Conservation (phyloP, 1,140 invertebrate genomes). For the Phthorimaea operculella region DNA sequence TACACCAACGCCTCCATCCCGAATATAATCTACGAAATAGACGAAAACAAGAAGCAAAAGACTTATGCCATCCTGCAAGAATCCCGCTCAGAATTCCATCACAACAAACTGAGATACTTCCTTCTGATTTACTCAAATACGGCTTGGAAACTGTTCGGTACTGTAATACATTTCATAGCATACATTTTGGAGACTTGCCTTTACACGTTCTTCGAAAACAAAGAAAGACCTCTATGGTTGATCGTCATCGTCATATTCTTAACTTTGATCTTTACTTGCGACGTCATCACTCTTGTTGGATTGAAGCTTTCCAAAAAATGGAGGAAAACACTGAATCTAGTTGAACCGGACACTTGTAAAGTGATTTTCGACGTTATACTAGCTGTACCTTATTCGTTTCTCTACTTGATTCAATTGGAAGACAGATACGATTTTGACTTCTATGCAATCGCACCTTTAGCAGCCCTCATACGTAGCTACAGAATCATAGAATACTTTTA, state of each 20-base stretch:
- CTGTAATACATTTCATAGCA: constrained; percentile 36
- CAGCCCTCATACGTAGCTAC: constrained; percentile 40
- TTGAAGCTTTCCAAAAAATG: constrained; percentile 53
- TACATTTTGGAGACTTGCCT: constrained; percentile 49
- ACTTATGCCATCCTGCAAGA: constrained; percentile 55
- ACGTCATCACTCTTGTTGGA: constrained; percentile 42
- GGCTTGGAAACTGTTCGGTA: constrained; percentile 46
- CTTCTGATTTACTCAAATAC: constrained; percentile 47
- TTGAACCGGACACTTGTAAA: constrained; percentile 41
- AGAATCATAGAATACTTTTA: constrained; percentile 55
- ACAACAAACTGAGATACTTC: constrained; percentile 38
- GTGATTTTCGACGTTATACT: constrained; percentile 47
- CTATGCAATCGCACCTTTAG: constrained; percentile 41
- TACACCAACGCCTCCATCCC: too few species aligned
- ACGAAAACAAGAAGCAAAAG: constrained; percentile 36
- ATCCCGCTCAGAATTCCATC: constrained; percentile 39
- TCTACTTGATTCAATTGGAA: constrained; percentile 36
- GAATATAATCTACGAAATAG: background rate
- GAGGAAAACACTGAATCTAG: constrained; percentile 53
- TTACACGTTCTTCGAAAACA: constrained; percentile 40
- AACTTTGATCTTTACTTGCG: constrained; percentile 42
- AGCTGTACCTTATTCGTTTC: constrained; percentile 46
- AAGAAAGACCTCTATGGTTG: constrained; percentile 33
- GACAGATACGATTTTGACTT: constrained; percentile 28
- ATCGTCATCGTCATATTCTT: constrained; percentile 38